Conservation (phyloP, 2,888 invertebrate genomes). For the Lumbricus terrestris region DNA sequence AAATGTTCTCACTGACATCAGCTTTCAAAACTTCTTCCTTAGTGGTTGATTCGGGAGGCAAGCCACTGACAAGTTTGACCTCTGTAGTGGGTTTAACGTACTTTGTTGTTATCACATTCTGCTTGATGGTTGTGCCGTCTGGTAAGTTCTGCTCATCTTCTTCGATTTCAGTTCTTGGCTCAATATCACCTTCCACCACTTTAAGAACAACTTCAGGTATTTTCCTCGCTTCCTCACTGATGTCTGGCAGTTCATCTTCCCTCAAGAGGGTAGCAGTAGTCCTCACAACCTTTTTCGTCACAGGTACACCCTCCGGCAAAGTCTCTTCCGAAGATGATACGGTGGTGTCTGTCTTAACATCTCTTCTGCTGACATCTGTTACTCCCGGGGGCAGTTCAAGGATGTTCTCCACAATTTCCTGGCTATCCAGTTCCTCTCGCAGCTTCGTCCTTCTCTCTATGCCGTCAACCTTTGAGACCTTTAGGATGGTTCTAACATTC, state of each 20-base stretch:
- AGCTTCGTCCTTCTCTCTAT: constrained; percentile 11
- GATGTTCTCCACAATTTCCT: constrained; percentile 32
- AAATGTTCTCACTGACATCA: constrained; percentile 21
- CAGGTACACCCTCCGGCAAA: constrained; percentile 29
- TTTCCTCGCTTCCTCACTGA: neutral
- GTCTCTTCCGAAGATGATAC: constrained; percentile 24
- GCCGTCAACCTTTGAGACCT: constrained; percentile 10
- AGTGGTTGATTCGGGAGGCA: neutral
- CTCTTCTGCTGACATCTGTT: constrained; percentile 14
- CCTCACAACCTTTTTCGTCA: constrained; percentile 28
- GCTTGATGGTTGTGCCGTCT: constrained; percentile 19
- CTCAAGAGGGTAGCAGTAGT: constrained; percentile 16
- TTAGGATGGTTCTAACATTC: constrained; percentile 24
- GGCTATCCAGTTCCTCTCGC: constrained; percentile 29
- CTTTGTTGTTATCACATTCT: neutral
- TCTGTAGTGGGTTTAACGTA: constrained; percentile 6
- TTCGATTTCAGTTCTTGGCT: constrained; percentile 23
- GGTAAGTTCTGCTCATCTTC: constrained; percentile 17
- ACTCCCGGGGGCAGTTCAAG: constrained; percentile 24
- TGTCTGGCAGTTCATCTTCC: neutral
- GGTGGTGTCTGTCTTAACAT: constrained; percentile 19
- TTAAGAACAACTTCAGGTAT: constrained; percentile 20
- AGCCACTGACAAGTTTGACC: constrained; percentile 3
- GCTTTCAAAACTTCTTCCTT: neutral
- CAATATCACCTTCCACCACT: constrained; percentile 24